These are phyloP conservation scores for Megalopta genalis DNA, from an alignment of 1,140 invertebrate genomes.

Conservation along the genomic window DNA sequence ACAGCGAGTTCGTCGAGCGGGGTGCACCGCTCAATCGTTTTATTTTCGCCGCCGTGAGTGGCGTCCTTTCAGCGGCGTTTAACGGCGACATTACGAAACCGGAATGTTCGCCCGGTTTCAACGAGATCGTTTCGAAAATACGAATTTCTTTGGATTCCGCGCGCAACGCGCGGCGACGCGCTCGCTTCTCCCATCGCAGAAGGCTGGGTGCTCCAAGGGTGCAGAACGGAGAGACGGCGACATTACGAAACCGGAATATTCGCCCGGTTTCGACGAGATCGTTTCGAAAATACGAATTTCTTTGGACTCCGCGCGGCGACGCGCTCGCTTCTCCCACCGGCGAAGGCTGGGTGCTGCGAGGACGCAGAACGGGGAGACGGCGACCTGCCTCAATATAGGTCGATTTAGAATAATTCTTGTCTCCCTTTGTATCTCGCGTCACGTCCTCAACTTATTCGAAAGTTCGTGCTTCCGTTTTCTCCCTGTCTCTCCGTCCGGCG, in stretches of 20 bases:
- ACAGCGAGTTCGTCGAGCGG: background rate
- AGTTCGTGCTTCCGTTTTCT: conserved; percentile 15
- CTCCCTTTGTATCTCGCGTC: background rate
- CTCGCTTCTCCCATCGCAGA: no score
- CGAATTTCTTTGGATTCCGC: background rate
- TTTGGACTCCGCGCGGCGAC: background rate
- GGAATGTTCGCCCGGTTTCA: background rate
- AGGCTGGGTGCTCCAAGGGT: no score
- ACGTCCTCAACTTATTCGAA: conserved; percentile 16
- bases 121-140: background rate
- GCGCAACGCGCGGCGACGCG: background rate
- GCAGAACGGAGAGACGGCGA: no score
- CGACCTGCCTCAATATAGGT: conserved; percentile 9
- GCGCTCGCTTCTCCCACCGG: no score
- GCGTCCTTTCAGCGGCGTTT: background rate
- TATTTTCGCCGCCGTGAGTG: background rate
- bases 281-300: background rate
- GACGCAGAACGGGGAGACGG: no score
- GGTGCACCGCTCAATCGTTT: background rate
- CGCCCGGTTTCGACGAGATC: background rate
- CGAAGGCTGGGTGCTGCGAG: no score
- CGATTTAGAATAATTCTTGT: conserved; percentile 23
- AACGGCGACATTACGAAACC: background rate
- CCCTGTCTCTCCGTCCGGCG: conserved; percentile 2
- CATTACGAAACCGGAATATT: background rate